Conservation (phyloP, 2,113 vertebrate genomes). For the Recurvirostra avosetta region DNA sequence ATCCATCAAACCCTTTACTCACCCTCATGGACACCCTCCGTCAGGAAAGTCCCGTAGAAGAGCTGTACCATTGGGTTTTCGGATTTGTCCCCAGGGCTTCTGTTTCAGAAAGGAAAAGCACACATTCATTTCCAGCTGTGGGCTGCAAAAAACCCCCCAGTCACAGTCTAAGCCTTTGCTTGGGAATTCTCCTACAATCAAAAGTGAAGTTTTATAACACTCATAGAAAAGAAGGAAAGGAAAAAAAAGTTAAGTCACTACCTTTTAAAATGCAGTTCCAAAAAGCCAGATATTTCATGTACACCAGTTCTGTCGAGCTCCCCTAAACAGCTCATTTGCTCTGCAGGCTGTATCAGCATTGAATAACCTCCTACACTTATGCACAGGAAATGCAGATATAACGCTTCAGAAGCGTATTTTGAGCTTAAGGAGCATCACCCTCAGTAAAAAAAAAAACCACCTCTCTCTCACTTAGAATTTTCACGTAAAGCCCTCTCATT, state of each 20-base stretch:
- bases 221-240: neutral
- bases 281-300: neutral
- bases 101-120: constrained; percentile 53
- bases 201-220: neutral
- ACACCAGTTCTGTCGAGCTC: neutral
- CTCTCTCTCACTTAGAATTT: neutral
- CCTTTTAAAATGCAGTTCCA: neutral
- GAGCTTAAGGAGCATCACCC: neutral
- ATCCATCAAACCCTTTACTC: neutral
- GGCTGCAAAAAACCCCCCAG: neutral
- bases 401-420: neutral
- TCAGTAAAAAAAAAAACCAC: neutral
- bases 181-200: neutral
- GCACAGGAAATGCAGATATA: neutral
- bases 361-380: neutral
- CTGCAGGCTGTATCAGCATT: rapidly evolving
- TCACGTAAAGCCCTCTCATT: neutral
- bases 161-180: neutral
- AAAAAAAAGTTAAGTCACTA: neutral
- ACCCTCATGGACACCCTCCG: constrained; percentile 91
- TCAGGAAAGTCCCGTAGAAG: constrained; percentile 94
- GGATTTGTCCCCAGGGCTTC: constrained; percentile 82
- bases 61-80: constrained; percentile 97
- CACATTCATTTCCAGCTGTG: neutral
- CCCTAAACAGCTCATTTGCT: neutral